These are phyloP conservation scores for Eclectus roratus DNA, from an alignment of 2,113 vertebrate species.

Conservation along the genomic window DNA sequence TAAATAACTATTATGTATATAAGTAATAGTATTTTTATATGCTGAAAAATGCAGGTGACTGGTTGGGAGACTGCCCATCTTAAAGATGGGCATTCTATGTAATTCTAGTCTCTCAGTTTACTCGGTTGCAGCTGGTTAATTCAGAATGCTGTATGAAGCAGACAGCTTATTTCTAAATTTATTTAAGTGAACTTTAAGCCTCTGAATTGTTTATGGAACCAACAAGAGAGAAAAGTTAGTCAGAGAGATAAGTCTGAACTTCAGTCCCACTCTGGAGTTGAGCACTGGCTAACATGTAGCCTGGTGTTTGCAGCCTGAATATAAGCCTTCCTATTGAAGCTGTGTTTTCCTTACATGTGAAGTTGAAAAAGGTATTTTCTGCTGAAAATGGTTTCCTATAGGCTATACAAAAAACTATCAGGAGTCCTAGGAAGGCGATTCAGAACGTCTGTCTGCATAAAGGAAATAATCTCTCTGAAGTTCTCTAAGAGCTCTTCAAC, in stretches of 20 bases:
- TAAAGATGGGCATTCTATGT: too few species aligned
- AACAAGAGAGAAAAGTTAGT: background rate
- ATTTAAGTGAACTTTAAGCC: background rate
- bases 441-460: background rate
- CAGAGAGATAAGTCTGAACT: background rate
- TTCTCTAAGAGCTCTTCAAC: background rate
- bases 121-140: background rate
- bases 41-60: background rate
- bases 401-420: background rate
- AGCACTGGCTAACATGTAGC: background rate
- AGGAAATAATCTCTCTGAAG: background rate
- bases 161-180: background rate
- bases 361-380: background rate
- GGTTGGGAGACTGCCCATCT: background rate
- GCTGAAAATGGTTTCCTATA: background rate
- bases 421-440: background rate
- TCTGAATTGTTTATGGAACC: background rate
- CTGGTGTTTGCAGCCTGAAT: rapidly evolving
- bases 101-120: background rate
- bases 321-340: background rate
- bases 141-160: background rate
- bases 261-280: background rate
- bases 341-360: background rate
- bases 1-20: background rate
- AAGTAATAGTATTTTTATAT: background rate